Evolutionary conservation across 2,888 invertebrate species (phyloP).

Genomic region (Lithophane leautieri): DNA sequence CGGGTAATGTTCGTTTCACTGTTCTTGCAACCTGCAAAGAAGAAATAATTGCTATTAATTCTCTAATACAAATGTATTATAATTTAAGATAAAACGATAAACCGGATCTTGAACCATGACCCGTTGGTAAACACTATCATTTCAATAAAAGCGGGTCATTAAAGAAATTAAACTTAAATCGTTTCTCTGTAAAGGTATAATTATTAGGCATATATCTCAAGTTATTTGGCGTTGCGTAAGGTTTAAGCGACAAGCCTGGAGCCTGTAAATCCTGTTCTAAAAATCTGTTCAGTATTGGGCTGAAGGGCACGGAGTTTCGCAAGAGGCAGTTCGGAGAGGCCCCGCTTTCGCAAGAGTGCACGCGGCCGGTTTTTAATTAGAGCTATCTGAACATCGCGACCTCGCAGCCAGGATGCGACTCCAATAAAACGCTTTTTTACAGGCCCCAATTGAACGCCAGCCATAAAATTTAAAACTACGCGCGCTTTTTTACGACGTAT

Average conservation of each 20-base stretch:
- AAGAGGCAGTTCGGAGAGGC: conserved; percentile 74
- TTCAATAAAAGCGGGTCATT: conserved; percentile 54
- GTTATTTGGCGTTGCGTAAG: conserved; percentile 41
- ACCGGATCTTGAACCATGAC: conserved; percentile 63
- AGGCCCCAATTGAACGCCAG: conserved; percentile 87
- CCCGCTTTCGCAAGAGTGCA: conserved; percentile 84
- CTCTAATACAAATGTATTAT: conserved; percentile 24
- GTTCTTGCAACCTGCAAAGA: conserved; percentile 76
- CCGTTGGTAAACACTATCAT: conserved; percentile 58
- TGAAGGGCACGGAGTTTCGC: conserved; percentile 81
- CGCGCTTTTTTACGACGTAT: conserved; percentile 86
- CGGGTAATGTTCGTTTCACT: conserved; percentile 81
- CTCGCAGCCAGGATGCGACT: conserved; percentile 88
- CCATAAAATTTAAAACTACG: conserved; percentile 88
- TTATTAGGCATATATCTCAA: conserved; percentile 41
- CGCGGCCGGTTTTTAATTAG: conserved; percentile 87
- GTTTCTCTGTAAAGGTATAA: conserved; percentile 34
- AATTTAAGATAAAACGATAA: conserved; percentile 55
- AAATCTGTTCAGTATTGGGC: conserved; percentile 68
- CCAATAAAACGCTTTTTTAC: conserved; percentile 89
- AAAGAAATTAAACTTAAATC: conserved; percentile 56
- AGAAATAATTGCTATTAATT: conserved; percentile 62
- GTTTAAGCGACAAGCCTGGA: conserved; percentile 44
- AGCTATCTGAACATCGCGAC: conserved; percentile 85
- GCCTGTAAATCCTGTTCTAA: conserved; percentile 65